Base-by-base conservation (phyloP, 2,888 invertebrate genomes). In the Erebia palarica region DNA sequence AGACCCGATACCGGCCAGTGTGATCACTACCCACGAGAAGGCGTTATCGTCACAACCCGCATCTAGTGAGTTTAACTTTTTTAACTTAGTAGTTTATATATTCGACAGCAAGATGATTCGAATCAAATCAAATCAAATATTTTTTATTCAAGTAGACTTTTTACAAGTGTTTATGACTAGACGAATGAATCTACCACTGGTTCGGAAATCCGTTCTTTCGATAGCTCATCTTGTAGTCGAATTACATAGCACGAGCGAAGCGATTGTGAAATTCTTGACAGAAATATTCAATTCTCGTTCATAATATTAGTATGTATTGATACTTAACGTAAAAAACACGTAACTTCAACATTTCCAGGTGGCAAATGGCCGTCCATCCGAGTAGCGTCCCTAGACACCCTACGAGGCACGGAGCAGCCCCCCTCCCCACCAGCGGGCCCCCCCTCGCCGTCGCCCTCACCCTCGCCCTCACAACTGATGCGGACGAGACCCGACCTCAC, bases 401-500 rank as follows among this genome's bases (percentile, higher is more conserved):
- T 92, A 0, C 85, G 89, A 0, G 83, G 79, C 0, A 70, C 47
- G 1, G 78, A 76, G 18, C 71, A 70, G 14, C 72, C 78, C 9
- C 51, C 85, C 1, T 84, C 87, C 0, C 86, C 89, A 84, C 11
- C 81, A 88, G 0, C 92, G 90, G 11, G 42, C 90, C 74, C 91
- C 16, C 44, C 61, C 1, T 86, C 88, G 0, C 87, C 90, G 3
- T 84, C 87, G 0, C 92, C 70, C 91, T 92, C 21, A 90, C 90
- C 84, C 0, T 86, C 88, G 0, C 88, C 90, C 4, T 84, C 87
- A 0, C 86, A 86, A 5, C 86, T 92, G 9, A 91, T 92, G 91
- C 79, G 88, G 55, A 90, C 89, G 3, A 80, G 92, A 0, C 92
- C 92, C 11, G 92, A 92, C 84, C 86, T 92, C 74, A 92, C 92